These are phyloP conservation scores for Germaria angustata DNA, from an alignment of 2,888 invertebrate genomes.

Conservation along the genomic window DNA sequence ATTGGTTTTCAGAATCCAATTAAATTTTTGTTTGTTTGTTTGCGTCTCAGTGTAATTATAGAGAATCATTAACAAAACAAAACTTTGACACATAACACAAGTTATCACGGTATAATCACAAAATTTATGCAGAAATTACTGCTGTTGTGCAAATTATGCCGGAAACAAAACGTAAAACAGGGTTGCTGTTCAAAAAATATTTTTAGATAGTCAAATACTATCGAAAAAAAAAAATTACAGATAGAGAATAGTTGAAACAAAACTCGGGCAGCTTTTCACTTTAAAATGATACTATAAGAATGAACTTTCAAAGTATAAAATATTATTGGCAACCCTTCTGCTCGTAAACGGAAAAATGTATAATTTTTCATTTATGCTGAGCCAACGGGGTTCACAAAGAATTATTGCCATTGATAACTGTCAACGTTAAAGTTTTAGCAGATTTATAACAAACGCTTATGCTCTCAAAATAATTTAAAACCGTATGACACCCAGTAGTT, in stretches of 20 bases:
- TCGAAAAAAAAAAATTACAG: background rate
- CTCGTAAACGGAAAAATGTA: background rate
- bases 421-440: constrained; percentile 29
- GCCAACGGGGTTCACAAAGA: background rate
- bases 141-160: background rate
- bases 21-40: constrained; percentile 34
- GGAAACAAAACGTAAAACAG: background rate
- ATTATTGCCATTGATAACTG: constrained; percentile 33
- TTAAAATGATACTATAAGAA: too few relatives aligned
- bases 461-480: constrained; percentile 24
- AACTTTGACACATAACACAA: constrained; percentile 36
- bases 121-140: constrained; percentile 3
- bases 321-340: background rate
- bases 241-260: too few relatives aligned
- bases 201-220: background rate
- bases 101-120: constrained; percentile 19
- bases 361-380: constrained; percentile 26
- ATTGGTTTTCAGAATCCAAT: constrained; percentile 35
- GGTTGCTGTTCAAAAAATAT: background rate
- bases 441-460: constrained; percentile 44
- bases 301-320: too few relatives aligned
- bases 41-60: constrained; percentile 7
- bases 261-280: too few relatives aligned
- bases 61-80: constrained; percentile 36
- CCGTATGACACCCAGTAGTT: constrained; percentile 27